Base-by-base conservation (phyloP, 1,140 invertebrate genomes). In the Drosophila bifasciata region DNA sequence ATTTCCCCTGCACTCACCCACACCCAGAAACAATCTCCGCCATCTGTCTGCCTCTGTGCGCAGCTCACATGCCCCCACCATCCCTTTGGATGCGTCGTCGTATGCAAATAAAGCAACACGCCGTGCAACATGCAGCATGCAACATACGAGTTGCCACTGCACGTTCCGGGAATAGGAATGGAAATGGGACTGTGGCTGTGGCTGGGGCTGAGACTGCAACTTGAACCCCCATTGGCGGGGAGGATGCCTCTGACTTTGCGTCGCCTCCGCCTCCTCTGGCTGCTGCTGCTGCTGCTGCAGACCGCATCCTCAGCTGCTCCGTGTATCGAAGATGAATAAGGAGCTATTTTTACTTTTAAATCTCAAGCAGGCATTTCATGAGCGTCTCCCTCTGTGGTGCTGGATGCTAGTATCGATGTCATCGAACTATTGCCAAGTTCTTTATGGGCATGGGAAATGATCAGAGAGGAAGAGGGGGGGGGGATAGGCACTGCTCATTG, bases 301-400 rank as follows among this genome's bases (percentile, higher is more conserved):
- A 63, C 57, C 59, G 63, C 70, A 72, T 67, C 61, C 73, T 56
- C 76, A 72, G 67, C 67, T 66, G 76, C 64, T 60, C 56, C 64
- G 68, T 67, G 77, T 74, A 76, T 81, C 62, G 67, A 70, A 88
- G 79, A 90, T 90, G 86, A 90, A 90, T 90, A 90, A 90, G 86
- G 55, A 90, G 88, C 79, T 90, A 88, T 86, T 90, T 90, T 90
- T 88, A 90, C 88, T 75, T 90, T 83, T 86, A 90, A 88, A 89
- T 88, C 83, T 89, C 79, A 41, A 64, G 71, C 76, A 77, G 74
- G 71, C 75, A 59, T 44, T 76, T n/a, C n/a, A n/a, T n/a, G n/a
- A n/a, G n/a, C n/a, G n/a, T n/a, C n/a, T n/a, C n/a, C n/a, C n/a
- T n/a, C n/a, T n/a, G n/a, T n/a, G n/a, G n/a, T 69, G 57, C 57